Conservation (phyloP, 2,797 vertebrate genomes). For the Coregonus ussuriensis region DNA sequence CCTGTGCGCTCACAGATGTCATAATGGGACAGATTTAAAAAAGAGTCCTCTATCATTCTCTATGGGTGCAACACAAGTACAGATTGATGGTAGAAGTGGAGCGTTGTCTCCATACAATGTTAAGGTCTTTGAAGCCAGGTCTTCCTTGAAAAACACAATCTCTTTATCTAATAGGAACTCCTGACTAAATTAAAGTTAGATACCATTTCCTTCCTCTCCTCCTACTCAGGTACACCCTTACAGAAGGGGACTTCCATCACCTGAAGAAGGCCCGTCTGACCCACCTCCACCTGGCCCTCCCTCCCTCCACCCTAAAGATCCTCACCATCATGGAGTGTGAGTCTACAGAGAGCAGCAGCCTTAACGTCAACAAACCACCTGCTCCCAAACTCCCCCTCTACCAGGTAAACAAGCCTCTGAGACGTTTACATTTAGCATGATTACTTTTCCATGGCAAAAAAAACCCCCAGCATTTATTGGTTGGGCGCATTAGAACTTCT, state of each 20-base stretch:
- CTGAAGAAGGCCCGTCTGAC: constrained; percentile 95
- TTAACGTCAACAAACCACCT: constrained; percentile 75
- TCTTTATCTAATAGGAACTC: background rate
- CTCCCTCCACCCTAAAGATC: constrained; percentile 84
- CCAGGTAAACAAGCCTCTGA: constrained; percentile 75
- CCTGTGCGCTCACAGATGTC: no score
- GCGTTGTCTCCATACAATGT: no score
- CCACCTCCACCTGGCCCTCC: constrained; percentile 84
- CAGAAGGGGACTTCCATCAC: constrained; percentile 96
- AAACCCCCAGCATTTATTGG: constrained; percentile 3
- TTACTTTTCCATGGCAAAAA: background rate
- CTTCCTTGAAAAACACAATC: background rate
- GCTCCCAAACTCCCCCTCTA: constrained; percentile 83
- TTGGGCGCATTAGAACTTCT: background rate
- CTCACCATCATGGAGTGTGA: constrained; percentile 96
- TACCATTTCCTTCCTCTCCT: background rate
- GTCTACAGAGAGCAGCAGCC: constrained; percentile 82
- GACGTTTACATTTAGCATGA: background rate
- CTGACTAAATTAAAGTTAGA: background rate
- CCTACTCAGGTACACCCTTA: constrained; percentile 89
- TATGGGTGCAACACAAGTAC: no score
- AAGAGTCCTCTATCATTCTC: no score
- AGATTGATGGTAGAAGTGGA: no score
- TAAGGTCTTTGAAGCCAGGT: background rate
- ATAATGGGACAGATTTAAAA: no score